These are phyloP conservation scores for Sternotherus odoratus DNA, from an alignment of 2,797 vertebrate species.

Conservation along the genomic window DNA sequence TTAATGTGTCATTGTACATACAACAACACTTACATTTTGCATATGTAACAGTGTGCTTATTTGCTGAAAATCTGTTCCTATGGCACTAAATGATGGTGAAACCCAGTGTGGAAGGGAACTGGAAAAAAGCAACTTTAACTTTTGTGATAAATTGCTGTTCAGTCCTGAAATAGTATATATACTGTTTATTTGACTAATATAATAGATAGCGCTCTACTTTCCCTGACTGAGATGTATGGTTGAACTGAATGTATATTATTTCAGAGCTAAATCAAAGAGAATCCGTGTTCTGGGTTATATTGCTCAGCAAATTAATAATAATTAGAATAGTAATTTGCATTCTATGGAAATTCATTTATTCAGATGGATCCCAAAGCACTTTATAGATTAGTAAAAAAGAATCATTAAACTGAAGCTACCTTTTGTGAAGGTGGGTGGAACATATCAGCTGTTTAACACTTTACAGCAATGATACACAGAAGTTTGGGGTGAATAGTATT, in stretches of 20 bases:
- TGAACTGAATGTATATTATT: conserved; percentile 71
- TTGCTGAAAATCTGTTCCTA: rapidly evolving
- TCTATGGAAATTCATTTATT: conserved; percentile 51
- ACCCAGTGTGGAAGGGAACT: background rate
- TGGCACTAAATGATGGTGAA: background rate
- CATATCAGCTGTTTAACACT: background rate
- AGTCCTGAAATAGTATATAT: conserved; percentile 36
- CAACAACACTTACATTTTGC: background rate
- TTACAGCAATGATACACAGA: background rate
- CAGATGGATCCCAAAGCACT: conserved; percentile 47
- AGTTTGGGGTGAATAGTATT: background rate
- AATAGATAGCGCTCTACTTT: conserved; percentile 53
- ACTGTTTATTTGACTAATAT: conserved; percentile 52
- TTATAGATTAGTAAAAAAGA: conserved; percentile 57
- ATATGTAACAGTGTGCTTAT: background rate
- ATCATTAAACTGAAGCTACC: conserved; percentile 8
- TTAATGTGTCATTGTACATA: background rate
- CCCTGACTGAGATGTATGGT: conserved; percentile 62
- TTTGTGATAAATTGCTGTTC: conserved; percentile 42
- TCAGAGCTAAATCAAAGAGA: conserved; percentile 75
- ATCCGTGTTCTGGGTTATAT: conserved; percentile 68
- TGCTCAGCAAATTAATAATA: conserved; percentile 61
- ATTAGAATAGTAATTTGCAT: conserved; percentile 35
- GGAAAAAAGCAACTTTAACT: background rate
- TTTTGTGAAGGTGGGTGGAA: background rate